phyloP scores from a whole-genome alignment of 2,113 vertebrate genomes.

The Amphilophus citrinellus region DNA sequence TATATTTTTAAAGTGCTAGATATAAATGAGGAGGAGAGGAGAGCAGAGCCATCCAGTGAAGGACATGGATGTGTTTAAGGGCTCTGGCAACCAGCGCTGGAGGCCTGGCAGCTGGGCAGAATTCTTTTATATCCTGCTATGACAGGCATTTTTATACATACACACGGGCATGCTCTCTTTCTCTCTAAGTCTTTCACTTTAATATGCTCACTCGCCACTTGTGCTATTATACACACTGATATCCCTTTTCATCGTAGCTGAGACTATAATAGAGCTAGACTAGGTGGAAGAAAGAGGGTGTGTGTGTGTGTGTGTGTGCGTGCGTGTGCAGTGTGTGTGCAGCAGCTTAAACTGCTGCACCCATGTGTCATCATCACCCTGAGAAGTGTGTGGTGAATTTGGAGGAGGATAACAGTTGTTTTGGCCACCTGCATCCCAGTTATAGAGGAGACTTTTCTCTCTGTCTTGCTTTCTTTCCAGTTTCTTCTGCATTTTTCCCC shows the following conservation, averaged over 20 bases:
- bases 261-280: constrained; percentile 23
- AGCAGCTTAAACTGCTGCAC: constrained; percentile 3
- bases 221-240: constrained; percentile 40
- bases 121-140: constrained; percentile 62
- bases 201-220: constrained; percentile 48
- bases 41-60: constrained; percentile 53
- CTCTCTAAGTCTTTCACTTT: constrained; percentile 38
- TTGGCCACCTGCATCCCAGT: background rate
- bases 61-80: constrained; percentile 68
- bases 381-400: background rate
- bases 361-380: constrained; percentile 3
- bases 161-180: constrained; percentile 43
- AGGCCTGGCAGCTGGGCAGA: constrained; percentile 64
- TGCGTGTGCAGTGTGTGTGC: background rate
- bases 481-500: background rate
- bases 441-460: background rate
- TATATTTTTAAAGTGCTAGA: constrained; percentile 78
- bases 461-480: background rate
- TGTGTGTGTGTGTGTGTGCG: background rate
- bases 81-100: constrained; percentile 55
- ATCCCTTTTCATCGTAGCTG: constrained; percentile 44
- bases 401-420: constrained; percentile 3
- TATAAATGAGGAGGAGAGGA: constrained; percentile 51
- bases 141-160: constrained; percentile 65
- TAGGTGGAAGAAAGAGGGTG: background rate